Base-by-base conservation (phyloP, 2,888 invertebrate genomes). In the Pterostichus madidus region DNA sequence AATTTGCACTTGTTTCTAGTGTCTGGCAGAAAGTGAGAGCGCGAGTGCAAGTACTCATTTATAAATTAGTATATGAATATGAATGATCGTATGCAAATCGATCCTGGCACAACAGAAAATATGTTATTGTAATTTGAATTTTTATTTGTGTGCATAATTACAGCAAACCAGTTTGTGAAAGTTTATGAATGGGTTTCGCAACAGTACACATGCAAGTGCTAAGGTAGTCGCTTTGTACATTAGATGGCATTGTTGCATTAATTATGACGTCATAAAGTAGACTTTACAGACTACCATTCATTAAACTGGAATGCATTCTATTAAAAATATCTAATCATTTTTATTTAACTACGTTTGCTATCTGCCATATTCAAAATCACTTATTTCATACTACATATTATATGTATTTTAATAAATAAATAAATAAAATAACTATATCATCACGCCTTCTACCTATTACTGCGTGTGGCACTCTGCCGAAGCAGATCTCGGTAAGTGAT, bases 181-280 rank as follows among this genome's bases (percentile, higher is more conserved):
- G 77, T 56, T 75, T 56, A 77, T 77, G 77, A 77, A 77, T 77
- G 77, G 13, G 53, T 56, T 52, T 77, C 39, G 56, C 75, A 52
- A 75, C 13, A 64, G 64, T 59, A 39, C 64, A 64, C 35, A 64
- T 64, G 64, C 68, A 71, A 71, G 68, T 71, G 68, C 44, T 71
- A 71, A 71, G 68, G 68, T 71, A 71, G 68, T 71, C 44, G 68
- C 44, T 71, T 71, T 71, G 68, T 39, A 75, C 52, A 52, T 75
- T 75, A 75, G 75, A 75, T 75, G 75, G 53, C 75, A 75, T 75
- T 75, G 75, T 75, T 75, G 75, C 75, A 75, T 75, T 75, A 75
- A 75, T 75, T 75, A 75, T 75, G 75, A 75, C 75, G 75, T 75
- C 24, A 75, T 75, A 75, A 75, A 75, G n/a, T 75, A 52, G 53